Conservation (phyloP, 1,140 invertebrate species). For the Pseudachorutes palmiensis region DNA sequence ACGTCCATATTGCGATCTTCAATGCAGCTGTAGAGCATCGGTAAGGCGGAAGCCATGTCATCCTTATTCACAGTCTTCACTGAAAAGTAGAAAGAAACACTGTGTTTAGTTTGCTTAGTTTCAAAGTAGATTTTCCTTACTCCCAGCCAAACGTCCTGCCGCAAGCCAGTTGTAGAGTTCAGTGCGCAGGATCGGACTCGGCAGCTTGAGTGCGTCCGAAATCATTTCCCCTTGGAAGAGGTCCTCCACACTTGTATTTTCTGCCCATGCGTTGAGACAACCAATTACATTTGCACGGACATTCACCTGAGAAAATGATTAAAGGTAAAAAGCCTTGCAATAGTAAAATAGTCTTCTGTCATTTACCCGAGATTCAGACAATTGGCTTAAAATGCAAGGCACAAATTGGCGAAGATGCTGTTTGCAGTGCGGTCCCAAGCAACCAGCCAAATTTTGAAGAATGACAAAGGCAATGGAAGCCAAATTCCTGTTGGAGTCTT, state of each 20-base stretch:
- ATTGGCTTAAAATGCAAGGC: slow-evolving; percentile 68
- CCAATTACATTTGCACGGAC: slow-evolving; percentile 66
- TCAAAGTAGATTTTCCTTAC: slow-evolving; percentile 42
- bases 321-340: too few species aligned
- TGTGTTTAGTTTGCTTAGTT: background rate
- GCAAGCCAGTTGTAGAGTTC: slow-evolving; percentile 79
- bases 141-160: slow-evolving; percentile 65
- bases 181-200: slow-evolving; percentile 68
- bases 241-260: slow-evolving; percentile 67
- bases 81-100: slow-evolving; percentile 43
- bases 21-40: slow-evolving; percentile 68
- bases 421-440: slow-evolving; percentile 73
- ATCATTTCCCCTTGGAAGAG: slow-evolving; percentile 85
- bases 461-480: slow-evolving; percentile 71
- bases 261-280: slow-evolving; percentile 74
- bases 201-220: slow-evolving; percentile 69
- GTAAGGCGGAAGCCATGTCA: slow-evolving; percentile 68
- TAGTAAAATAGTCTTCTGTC: too few species aligned
- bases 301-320: too few species aligned
- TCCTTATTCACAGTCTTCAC: slow-evolving; percentile 66
- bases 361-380: slow-evolving; percentile 61
- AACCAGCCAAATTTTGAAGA: slow-evolving; percentile 65
- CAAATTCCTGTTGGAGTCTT: slow-evolving; percentile 86
- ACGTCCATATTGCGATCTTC: slow-evolving; percentile 88
- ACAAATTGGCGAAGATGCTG: slow-evolving; percentile 70